Base-by-base conservation (phyloP, 2,797 vertebrate species). In the Threskiornis aethiopicus region DNA sequence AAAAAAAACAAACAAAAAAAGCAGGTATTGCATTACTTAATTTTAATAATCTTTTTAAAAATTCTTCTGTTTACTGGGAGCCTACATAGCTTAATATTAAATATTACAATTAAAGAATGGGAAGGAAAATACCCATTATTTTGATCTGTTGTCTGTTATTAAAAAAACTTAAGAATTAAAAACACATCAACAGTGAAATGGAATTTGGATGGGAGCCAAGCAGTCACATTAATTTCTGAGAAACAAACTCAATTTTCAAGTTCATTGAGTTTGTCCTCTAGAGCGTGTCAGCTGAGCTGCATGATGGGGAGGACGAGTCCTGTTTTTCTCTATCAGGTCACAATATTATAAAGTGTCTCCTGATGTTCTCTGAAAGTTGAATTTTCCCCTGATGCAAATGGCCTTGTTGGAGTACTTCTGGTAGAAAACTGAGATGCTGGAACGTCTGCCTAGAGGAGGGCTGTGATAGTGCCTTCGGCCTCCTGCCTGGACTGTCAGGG, bases 231-330 rank as follows among this genome's bases (percentile, higher is more conserved):
- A 91, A 93, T 73, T 95, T 25, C 69, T 86, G 61, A 65, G 62
- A 91, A 86, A 94, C 35, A 81, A 93, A 81, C 79, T 95, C 66
- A 81, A n/a, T 90, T 96, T 96, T 96, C 96, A 95, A 59, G 96
- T 95, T 96, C 95, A 95, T 37, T 95, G 70, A 33, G 70, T 95
- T 96, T 95, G 96, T 88, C 87, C 94, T 96, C 95, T 82, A 79
- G 62, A 93, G 65, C 3, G 3, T 90, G 80, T 95, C 91, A 95
- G 89, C 95, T 95, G 89, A 96, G 58, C 80, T 72, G 44, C 73
- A 8, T 22, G 66, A 46, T 72, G 51, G n/a, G 55, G 41, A 81
- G 82, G 76, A 81, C 20, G 3, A 91, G 42, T 65, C 25, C 16
- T 80, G 47, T 21, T 87, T 93, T 89, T 39, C 42, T 79, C 52